A percentile compares a stretch with the other conserved stretches of the same genome.
Evolutionary conservation across 2,113 vertebrate species (phyloP).

Genomic region (Alexandromys fortis): DNA sequence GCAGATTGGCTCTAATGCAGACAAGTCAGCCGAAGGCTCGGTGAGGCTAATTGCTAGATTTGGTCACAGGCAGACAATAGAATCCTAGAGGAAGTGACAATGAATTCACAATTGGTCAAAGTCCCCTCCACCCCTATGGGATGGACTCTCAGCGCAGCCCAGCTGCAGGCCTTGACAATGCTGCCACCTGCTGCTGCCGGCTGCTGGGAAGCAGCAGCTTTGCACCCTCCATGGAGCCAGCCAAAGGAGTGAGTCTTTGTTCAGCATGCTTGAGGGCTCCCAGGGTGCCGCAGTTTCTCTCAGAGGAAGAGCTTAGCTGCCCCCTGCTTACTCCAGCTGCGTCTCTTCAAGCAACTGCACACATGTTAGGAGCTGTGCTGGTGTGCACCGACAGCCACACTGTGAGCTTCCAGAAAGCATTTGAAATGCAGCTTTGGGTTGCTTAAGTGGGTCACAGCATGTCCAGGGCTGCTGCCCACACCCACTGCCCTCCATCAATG

Average conservation of each 20-base stretch:
- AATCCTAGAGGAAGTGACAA: conserved; percentile 85
- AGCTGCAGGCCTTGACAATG: conserved; percentile 84
- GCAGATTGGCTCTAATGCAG: conserved; percentile 82
- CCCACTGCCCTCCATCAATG: not conserved
- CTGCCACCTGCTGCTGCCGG: conserved; percentile 89
- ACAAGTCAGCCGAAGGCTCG: conserved; percentile 82
- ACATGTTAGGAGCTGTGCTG: not conserved
- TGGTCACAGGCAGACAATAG: conserved; percentile 84
- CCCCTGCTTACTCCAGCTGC: accelerated
- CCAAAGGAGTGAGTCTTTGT: not conserved
- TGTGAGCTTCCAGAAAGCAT: not conserved
- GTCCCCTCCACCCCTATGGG: conserved; percentile 81
- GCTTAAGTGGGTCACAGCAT: accelerated
- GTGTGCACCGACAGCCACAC: accelerated
- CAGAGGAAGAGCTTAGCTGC: too few relatives aligned
- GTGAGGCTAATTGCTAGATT: conserved; percentile 88
- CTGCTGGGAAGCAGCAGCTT: accelerated
- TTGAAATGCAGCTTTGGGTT: accelerated
- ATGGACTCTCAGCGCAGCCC: conserved; percentile 61
- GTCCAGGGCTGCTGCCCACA: not conserved
- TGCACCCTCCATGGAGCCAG: accelerated
- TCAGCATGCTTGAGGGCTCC: accelerated
- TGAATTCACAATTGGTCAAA: conserved; percentile 87
- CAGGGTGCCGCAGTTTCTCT: accelerated
- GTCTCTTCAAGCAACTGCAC: not conserved